These are phyloP conservation scores for Thermophis baileyi DNA, from an alignment of 2,113 vertebrate genomes.

Conservation along the genomic window DNA sequence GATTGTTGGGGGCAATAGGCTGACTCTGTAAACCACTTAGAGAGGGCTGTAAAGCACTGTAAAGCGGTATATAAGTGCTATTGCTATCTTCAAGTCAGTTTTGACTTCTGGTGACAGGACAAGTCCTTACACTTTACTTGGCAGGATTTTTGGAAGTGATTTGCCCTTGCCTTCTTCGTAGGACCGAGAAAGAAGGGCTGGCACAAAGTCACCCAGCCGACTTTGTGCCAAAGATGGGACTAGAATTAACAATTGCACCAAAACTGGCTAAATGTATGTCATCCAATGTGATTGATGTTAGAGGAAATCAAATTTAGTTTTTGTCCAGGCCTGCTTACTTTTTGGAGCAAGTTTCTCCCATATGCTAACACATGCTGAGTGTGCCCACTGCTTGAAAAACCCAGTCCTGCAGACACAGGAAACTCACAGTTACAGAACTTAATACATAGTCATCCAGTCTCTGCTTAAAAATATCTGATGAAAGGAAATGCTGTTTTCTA, in stretches of 20 bases:
- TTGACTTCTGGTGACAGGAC: not conserved
- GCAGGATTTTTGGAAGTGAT: not conserved
- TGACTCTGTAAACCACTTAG: no score
- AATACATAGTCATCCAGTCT: not conserved
- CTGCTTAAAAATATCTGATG: not conserved
- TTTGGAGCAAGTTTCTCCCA: not conserved
- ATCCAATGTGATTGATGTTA: not conserved
- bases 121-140: not conserved
- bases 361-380: not conserved
- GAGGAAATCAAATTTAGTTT: not conserved
- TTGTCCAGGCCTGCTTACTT: not conserved
- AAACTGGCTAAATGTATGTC: not conserved
- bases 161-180: not conserved
- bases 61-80: no score
- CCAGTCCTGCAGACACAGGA: not conserved
- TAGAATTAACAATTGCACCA: not conserved
- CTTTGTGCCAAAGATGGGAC: not conserved
- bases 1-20: no score
- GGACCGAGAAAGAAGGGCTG: not conserved
- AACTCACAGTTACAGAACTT: not conserved
- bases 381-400: not conserved
- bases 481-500: not conserved
- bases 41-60: no score
- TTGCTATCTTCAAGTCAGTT: not conserved
- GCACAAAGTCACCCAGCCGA: not conserved